Conservation (phyloP, 2,888 invertebrate genomes). For the Cryptocephalus primarius region DNA sequence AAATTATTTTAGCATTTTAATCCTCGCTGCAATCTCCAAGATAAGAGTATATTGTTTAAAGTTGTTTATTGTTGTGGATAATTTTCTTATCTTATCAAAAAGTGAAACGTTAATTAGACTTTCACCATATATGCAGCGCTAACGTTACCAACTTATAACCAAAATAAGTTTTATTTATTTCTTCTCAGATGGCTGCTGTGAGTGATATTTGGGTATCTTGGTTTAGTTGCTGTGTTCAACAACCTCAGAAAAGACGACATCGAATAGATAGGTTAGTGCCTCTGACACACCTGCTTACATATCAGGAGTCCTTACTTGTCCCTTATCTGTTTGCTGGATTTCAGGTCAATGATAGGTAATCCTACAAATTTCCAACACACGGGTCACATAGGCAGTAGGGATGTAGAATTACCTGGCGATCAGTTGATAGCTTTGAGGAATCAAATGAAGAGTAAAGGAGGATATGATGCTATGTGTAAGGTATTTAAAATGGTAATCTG, state of each 20-base stretch:
- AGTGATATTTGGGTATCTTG: constrained; percentile 81
- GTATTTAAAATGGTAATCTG: constrained; percentile 15
- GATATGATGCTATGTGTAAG: constrained; percentile 55
- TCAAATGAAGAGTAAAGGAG: constrained; percentile 95
- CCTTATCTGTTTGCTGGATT: constrained; percentile 16
- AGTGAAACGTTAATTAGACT: no score
- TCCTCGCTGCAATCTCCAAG: no score
- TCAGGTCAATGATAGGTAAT: constrained; percentile 86
- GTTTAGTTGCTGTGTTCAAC: constrained; percentile 83
- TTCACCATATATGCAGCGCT: no score
- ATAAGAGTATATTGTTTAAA: no score
- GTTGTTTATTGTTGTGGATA: no score
- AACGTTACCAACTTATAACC: no score
- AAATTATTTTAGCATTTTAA: no score
- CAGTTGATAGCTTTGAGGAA: constrained; percentile 80
- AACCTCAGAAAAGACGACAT: constrained; percentile 65
- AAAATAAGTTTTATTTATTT: not conserved
- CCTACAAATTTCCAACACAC: constrained; percentile 96
- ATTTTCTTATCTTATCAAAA: no score
- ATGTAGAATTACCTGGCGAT: constrained; percentile 73
- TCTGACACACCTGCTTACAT: constrained; percentile 1
- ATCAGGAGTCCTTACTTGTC: constrained; percentile 1
- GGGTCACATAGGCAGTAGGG: constrained; percentile 81
- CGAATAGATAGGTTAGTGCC: constrained; percentile 53
- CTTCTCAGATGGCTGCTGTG: constrained; percentile 42